Percentiles rank a stretch among this genome's conserved stretches.
phyloP scores from a whole-genome alignment of 2,797 vertebrate genomes.

The Sparus aurata region DNA sequence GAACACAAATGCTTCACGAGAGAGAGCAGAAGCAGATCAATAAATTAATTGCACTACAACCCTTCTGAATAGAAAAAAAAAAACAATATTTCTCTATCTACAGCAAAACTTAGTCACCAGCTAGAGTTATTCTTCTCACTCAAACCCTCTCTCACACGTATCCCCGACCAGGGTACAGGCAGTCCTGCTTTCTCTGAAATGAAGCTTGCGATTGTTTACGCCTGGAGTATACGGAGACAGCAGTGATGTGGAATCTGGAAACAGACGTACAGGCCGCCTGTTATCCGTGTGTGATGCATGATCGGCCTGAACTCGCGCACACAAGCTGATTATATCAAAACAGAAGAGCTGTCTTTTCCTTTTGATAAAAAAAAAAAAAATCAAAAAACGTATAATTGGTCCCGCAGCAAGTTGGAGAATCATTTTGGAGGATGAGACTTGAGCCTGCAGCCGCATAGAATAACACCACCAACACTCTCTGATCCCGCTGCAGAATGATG shows the following conservation, averaged over 20 bases:
- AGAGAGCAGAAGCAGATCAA: slow-evolving; percentile 42
- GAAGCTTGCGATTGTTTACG: background rate
- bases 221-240: background rate
- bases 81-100: slow-evolving; percentile 19
- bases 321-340: slow-evolving; percentile 30
- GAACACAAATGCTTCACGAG: slow-evolving; percentile 7
- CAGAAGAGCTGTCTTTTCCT: slow-evolving; percentile 11
- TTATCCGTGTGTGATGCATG: background rate
- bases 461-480: background rate
- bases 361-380: slow-evolving; percentile 2
- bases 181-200: slow-evolving; percentile 7
- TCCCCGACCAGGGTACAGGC: slow-evolving; percentile 2
- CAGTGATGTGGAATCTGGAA: slow-evolving; percentile 24
- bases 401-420: slow-evolving; percentile 30
- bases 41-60: slow-evolving; percentile 43
- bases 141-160: slow-evolving; percentile 7
- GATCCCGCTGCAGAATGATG: slow-evolving; percentile 31
- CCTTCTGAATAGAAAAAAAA: slow-evolving; percentile 34
- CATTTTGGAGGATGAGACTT: slow-evolving; percentile 8
- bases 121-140: slow-evolving; percentile 10
- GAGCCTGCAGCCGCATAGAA: slow-evolving; percentile 19
- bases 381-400: slow-evolving; percentile 37
- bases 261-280: slow-evolving; percentile 10
- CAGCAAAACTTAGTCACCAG: slow-evolving; percentile 27
- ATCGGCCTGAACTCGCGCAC: background rate